Evolutionary conservation across 2,888 invertebrate species (phyloP).

Genomic region (Lysandra coridon): DNA sequence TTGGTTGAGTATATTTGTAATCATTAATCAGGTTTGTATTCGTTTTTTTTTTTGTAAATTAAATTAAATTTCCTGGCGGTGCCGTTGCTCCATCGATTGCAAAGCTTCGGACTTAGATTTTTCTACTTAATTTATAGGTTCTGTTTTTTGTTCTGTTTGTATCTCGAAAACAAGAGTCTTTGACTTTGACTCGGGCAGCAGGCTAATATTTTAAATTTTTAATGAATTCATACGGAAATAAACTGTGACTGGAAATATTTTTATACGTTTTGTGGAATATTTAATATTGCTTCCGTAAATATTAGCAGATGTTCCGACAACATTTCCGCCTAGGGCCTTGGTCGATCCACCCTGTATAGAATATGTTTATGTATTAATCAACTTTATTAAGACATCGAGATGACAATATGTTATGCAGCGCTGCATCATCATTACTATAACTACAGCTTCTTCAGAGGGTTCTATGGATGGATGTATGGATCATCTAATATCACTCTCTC

Average conservation of each 20-base stretch:
- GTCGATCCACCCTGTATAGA: background rate
- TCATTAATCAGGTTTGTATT: background rate
- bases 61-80: background rate
- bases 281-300: constrained; percentile 11
- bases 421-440: background rate
- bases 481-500: too few relatives aligned
- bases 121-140: background rate
- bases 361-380: constrained; percentile 18
- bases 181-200: background rate
- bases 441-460: too few relatives aligned
- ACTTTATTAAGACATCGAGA: background rate
- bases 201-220: constrained; percentile 6
- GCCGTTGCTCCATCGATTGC: background rate
- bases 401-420: background rate
- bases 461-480: too few relatives aligned
- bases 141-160: background rate
- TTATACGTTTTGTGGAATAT: constrained; percentile 11
- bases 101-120: background rate
- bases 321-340: background rate
- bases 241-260: background rate
- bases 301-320: constrained; percentile 6
- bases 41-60: too few relatives aligned
- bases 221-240: background rate
- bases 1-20: background rate
- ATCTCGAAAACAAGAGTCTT: background rate